phyloP scores from a whole-genome alignment of 2,888 invertebrate genomes.

The Pseudococcus viburni region DNA sequence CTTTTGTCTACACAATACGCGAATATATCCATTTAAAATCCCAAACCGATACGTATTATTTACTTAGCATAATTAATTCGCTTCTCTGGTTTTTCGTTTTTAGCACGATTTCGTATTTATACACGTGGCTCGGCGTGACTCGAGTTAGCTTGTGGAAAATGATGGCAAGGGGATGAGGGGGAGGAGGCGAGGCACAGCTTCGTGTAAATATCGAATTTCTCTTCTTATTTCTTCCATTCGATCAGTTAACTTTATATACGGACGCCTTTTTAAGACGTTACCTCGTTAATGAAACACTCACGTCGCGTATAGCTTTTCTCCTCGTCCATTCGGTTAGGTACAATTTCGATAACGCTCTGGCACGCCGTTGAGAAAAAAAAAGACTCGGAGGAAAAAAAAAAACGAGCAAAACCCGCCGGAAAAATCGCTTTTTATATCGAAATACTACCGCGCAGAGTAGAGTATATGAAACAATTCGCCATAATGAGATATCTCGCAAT shows the following conservation, averaged over 20 bases:
- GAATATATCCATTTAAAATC: not conserved
- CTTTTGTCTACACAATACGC: not conserved
- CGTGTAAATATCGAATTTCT: conserved; percentile 25
- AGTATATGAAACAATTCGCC: conserved; percentile 26
- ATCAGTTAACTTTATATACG: not conserved
- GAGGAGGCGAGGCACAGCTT: not conserved
- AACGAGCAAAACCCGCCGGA: not conserved
- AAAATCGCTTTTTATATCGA: conserved; percentile 38
- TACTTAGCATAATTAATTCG: conserved; percentile 36
- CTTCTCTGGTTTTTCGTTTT: not conserved
- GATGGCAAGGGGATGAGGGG: too few species aligned
- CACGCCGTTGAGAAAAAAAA: not conserved
- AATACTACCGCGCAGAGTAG: not conserved
- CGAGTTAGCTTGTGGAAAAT: too few species aligned
- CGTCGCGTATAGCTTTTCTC: conserved; percentile 18
- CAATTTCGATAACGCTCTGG: conserved; percentile 3
- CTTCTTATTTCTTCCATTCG: not conserved
- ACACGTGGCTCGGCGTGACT: too few species aligned
- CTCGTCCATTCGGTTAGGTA: not conserved
- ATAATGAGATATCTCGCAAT: conserved; percentile 45
- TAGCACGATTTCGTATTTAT: not conserved
- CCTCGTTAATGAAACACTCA: conserved; percentile 40
- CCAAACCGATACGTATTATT: conserved; percentile 8
- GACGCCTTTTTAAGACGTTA: conserved; percentile 28
- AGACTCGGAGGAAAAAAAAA: not conserved